phyloP scores from a whole-genome alignment of 2,113 vertebrate species.

The Pipa parva region DNA sequence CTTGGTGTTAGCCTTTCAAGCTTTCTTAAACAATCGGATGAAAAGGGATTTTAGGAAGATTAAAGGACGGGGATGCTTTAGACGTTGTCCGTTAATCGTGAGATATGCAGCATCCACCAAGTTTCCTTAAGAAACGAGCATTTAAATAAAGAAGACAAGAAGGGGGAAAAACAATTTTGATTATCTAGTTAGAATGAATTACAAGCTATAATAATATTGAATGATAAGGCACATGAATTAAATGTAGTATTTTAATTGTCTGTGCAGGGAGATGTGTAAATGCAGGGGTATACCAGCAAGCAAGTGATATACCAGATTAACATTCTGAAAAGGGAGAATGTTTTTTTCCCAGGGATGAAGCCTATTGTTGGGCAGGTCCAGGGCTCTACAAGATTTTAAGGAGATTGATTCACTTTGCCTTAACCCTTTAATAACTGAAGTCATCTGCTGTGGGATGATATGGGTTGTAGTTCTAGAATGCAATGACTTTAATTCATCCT shows the following conservation, averaged over 20 bases:
- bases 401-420: conserved; percentile 51
- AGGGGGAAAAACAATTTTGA: conserved; percentile 61
- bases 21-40: conserved; percentile 98
- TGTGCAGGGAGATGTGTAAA: conserved; percentile 69
- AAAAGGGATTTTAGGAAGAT: conserved; percentile 99
- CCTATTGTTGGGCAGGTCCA: conserved; percentile 83
- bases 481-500: too few relatives aligned
- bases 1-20: conserved; percentile 94
- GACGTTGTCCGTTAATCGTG: conserved; percentile 95
- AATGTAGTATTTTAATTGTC: conserved; percentile 73
- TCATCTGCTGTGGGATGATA: too few relatives aligned
- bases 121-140: conserved; percentile 68
- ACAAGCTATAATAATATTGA: conserved; percentile 65
- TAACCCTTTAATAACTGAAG: too few relatives aligned
- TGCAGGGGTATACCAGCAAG: conserved; percentile 70
- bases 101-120: conserved; percentile 79
- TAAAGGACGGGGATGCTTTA: conserved; percentile 88
- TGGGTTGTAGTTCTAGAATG: too few relatives aligned
- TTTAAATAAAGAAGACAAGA: conserved; percentile 56
- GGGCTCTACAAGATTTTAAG: conserved; percentile 58
- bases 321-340: conserved; percentile 79
- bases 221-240: conserved; percentile 69
- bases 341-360: conserved; percentile 83
- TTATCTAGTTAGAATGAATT: conserved; percentile 71
- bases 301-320: conserved; percentile 85